Evolutionary conservation across 1,140 invertebrate genomes (phyloP).

Genomic region (Sarcophaga peregrina): DNA sequence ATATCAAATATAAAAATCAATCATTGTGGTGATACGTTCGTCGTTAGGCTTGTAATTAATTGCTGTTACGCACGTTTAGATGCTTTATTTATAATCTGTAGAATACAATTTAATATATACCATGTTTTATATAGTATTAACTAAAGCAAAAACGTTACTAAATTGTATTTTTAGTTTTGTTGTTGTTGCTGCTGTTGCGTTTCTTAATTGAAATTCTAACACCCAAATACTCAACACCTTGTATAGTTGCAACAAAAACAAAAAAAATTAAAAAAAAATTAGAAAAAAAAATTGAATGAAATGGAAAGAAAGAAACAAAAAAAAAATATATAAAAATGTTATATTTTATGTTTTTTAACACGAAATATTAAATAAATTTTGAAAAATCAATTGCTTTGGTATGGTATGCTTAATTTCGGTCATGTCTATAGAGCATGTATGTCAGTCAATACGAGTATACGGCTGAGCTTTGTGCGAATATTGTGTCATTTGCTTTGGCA

Average conservation of each 20-base stretch:
- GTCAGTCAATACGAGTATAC: too few species aligned
- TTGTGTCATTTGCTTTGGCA: not conserved
- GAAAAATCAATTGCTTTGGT: constrained; percentile 19
- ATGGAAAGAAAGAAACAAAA: not conserved
- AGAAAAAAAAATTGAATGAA: not conserved
- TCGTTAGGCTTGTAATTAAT: constrained; percentile 38
- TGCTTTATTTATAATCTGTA: not conserved
- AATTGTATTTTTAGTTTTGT: too few species aligned
- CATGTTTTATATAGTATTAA: not conserved
- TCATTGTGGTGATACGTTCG: constrained; percentile 34
- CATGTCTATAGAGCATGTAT: not conserved
- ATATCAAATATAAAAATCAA: constrained; percentile 26
- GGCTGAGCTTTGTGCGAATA: not conserved
- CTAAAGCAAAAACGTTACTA: not conserved
- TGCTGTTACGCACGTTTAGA: constrained; percentile 29
- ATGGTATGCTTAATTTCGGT: not conserved
- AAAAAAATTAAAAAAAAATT: not conserved
- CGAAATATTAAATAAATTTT: constrained; percentile 36
- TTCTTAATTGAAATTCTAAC: constrained; percentile 39
- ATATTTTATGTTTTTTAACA: constrained; percentile 39
- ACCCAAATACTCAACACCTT: constrained; percentile 37
- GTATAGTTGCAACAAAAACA: constrained; percentile 7
- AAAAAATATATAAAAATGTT: constrained; percentile 19
- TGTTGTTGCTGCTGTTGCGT: constrained; percentile 6
- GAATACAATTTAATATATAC: too few species aligned